phyloP scores from a whole-genome alignment of 2,888 invertebrate genomes.

The Abscondita cerata region DNA sequence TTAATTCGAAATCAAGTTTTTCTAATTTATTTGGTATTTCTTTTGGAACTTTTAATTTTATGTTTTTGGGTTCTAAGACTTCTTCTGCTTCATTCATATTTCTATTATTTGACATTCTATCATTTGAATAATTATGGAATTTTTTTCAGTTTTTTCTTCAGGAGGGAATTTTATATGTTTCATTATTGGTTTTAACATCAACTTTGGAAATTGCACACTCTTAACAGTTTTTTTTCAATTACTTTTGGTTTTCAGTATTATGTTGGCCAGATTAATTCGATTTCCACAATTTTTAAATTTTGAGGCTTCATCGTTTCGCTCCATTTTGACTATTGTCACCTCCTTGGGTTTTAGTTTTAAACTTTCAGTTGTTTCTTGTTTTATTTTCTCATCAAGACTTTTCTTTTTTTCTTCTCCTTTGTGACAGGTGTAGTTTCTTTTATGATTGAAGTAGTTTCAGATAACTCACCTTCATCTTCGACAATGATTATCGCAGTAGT shows the following conservation, averaged over 20 bases:
- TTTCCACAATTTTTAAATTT: slow-evolving; percentile 65
- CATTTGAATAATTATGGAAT: slow-evolving; percentile 50
- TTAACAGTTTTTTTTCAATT: slow-evolving; percentile 52
- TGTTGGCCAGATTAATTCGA: slow-evolving; percentile 67
- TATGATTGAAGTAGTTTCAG: slow-evolving; percentile 51
- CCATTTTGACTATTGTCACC: slow-evolving; percentile 61
- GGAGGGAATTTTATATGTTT: slow-evolving; percentile 59
- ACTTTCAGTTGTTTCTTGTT: slow-evolving; percentile 36
- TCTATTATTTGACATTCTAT: slow-evolving; percentile 53
- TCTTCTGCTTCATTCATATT: slow-evolving; percentile 61
- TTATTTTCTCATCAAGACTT: slow-evolving; percentile 44
- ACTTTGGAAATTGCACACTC: slow-evolving; percentile 37
- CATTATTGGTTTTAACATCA: slow-evolving; percentile 60
- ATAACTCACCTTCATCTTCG: slow-evolving; percentile 57
- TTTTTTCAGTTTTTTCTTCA: slow-evolving; percentile 47
- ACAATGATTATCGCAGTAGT: slow-evolving; percentile 58
- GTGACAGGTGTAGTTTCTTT: too few relatives aligned
- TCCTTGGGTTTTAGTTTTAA: slow-evolving; percentile 47
- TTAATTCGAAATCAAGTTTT: slow-evolving; percentile 52
- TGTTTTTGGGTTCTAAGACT: slow-evolving; percentile 55
- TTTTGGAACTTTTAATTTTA: slow-evolving; percentile 24
- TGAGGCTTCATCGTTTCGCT: slow-evolving; percentile 65
- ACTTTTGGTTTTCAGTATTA: slow-evolving; percentile 59
- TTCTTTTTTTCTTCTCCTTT: slow-evolving; percentile 39
- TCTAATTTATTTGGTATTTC: slow-evolving; percentile 54